Conservation (phyloP, 2,113 vertebrate genomes). For the Pedionomus torquatus region DNA sequence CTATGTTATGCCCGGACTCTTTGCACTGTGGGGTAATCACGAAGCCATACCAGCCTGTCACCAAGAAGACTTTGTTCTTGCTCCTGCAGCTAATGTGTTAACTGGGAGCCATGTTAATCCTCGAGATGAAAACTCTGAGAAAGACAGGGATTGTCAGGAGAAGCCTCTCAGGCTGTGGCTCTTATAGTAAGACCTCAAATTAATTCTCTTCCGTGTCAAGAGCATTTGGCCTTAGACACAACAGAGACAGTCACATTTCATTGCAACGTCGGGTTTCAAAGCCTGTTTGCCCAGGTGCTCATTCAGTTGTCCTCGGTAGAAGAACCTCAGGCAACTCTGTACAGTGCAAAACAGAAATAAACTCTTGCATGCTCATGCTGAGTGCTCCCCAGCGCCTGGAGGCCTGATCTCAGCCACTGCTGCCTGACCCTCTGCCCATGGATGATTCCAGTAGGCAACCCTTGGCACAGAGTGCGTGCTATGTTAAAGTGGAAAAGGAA, state of each 20-base stretch:
- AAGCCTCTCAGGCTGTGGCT: constrained; percentile 11
- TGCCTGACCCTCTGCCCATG: background rate
- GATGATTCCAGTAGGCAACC: background rate
- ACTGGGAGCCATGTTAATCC: background rate
- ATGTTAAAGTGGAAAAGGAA: background rate
- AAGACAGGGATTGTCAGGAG: background rate
- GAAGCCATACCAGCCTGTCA: background rate
- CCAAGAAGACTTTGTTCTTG: background rate
- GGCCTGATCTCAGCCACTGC: background rate
- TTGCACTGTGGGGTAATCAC: rapidly evolving
- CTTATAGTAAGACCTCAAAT: constrained; percentile 1
- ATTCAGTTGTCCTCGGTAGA: background rate
- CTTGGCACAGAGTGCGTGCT: background rate
- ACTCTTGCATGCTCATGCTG: background rate
- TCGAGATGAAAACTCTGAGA: background rate
- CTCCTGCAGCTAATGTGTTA: background rate
- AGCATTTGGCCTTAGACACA: constrained; percentile 39
- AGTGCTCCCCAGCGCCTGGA: background rate
- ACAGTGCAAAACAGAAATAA: background rate
- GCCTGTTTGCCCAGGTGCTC: constrained; percentile 41
- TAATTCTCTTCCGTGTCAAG: constrained; percentile 47
- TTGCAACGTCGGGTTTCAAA: constrained; percentile 23
- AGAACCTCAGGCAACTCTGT: background rate
- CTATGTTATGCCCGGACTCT: background rate
- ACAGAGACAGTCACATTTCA: constrained; percentile 28